phyloP scores from a whole-genome alignment of 2,888 invertebrate species.

The Hybos culiciformis region DNA sequence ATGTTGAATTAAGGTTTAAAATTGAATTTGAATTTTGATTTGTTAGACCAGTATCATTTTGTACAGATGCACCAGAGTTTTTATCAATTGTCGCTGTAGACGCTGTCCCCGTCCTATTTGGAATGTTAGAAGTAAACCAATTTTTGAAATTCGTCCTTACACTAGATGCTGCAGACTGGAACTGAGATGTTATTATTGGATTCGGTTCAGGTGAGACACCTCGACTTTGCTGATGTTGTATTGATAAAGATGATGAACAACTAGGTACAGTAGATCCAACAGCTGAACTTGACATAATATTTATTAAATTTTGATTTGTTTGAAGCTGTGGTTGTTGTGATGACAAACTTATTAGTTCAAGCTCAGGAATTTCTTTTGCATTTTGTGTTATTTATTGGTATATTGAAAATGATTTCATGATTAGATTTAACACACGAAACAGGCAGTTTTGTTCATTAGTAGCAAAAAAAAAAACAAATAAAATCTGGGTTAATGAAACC shows the following conservation, averaged over 20 bases:
- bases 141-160: constrained; percentile 25
- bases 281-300: not conserved
- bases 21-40: constrained; percentile 19
- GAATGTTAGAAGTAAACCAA: constrained; percentile 26
- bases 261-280: constrained; percentile 11
- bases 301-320: not conserved
- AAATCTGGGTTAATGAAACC: no score
- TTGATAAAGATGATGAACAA: constrained; percentile 13
- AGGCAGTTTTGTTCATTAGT: no score
- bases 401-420: constrained; percentile 9
- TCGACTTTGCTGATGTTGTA: no score
- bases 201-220: constrained; percentile 17
- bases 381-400: constrained; percentile 4
- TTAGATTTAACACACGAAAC: no score
- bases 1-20: constrained; percentile 27
- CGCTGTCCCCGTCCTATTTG: no score
- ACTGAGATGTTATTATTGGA: constrained; percentile 10
- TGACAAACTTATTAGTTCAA: constrained; percentile 17
- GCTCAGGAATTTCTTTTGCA: constrained; percentile 18
- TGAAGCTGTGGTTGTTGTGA: no score
- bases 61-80: constrained; percentile 15
- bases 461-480: no score
- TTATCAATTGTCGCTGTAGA: constrained; percentile 16
- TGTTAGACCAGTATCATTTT: constrained; percentile 13
- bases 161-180: constrained; percentile 16